A percentile compares a stretch with the other conserved stretches of the same genome.
These are phyloP conservation scores for Trochalopteron elliotii DNA, from an alignment of 2,113 vertebrate species.

Conservation along the genomic window DNA sequence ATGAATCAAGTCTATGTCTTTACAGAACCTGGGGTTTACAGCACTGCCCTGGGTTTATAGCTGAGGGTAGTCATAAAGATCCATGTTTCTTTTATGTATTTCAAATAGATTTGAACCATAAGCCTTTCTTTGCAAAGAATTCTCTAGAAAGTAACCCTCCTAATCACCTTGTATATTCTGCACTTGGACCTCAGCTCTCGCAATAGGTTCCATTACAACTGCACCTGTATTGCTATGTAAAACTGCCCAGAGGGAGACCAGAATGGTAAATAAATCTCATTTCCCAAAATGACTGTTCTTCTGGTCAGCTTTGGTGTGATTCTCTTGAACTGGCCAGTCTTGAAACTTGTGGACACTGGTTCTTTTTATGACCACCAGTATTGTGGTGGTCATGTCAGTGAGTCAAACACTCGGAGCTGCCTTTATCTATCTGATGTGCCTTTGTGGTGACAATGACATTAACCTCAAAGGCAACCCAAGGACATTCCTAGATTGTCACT, in stretches of 20 bases:
- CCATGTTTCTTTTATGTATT: conserved; percentile 2
- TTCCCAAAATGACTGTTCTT: background rate
- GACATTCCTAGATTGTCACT: background rate
- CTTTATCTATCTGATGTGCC: background rate
- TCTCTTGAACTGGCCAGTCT: background rate
- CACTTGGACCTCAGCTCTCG: background rate
- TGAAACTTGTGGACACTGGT: background rate
- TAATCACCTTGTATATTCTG: background rate
- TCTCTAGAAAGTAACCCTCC: background rate
- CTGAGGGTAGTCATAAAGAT: background rate
- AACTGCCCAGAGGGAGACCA: background rate
- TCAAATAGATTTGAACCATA: background rate
- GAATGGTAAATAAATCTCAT: background rate
- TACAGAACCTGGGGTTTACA: background rate
- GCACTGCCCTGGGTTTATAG: background rate
- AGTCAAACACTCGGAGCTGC: background rate
- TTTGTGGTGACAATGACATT: background rate
- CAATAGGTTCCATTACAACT: background rate
- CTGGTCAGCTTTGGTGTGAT: background rate
- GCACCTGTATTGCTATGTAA: background rate
- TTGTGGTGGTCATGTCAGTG: background rate
- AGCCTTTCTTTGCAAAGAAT: background rate
- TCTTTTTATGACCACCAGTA: background rate
- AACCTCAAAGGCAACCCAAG: background rate
- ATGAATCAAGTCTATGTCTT: background rate